These are phyloP conservation scores for Erethizon dorsatum DNA, from an alignment of 2,797 vertebrate genomes.

Conservation along the genomic window DNA sequence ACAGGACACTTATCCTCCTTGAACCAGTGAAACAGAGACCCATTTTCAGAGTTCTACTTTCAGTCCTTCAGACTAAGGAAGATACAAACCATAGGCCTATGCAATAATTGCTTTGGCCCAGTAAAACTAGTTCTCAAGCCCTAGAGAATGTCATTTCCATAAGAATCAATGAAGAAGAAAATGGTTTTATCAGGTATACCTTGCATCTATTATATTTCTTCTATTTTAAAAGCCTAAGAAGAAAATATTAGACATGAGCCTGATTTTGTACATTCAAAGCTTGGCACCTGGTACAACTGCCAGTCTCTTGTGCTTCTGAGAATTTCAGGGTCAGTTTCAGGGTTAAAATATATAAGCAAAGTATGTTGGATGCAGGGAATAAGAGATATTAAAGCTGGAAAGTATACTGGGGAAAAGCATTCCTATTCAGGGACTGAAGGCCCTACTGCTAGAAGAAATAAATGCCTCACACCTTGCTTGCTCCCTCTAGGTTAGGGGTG, in stretches of 20 bases:
- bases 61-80: slow-evolving; percentile 22
- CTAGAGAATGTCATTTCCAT: slow-evolving; percentile 41
- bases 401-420: not conserved
- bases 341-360: slow-evolving; percentile 42
- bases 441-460: not conserved
- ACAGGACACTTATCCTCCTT: not conserved
- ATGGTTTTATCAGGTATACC: slow-evolving; percentile 23
- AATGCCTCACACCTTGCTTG: not conserved
- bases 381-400: not conserved
- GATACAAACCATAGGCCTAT: not conserved
- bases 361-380: not conserved
- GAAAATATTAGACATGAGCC: not conserved
- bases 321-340: slow-evolving; percentile 59
- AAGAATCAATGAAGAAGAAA: not conserved
- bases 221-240: slow-evolving; percentile 51
- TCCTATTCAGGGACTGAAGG: not conserved
- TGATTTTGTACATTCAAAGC: slow-evolving; percentile 21
- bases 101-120: not conserved
- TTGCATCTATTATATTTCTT: not conserved
- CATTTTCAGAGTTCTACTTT: slow-evolving; percentile 9
- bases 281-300: not conserved
- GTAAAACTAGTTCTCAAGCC: not conserved
- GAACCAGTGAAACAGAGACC: not conserved
- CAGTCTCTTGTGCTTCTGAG: not conserved
- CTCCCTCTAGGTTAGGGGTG: not conserved